These are phyloP conservation scores for Myrmecophaga tridactyla DNA, from an alignment of 2,113 vertebrate genomes.

Conservation along the genomic window DNA sequence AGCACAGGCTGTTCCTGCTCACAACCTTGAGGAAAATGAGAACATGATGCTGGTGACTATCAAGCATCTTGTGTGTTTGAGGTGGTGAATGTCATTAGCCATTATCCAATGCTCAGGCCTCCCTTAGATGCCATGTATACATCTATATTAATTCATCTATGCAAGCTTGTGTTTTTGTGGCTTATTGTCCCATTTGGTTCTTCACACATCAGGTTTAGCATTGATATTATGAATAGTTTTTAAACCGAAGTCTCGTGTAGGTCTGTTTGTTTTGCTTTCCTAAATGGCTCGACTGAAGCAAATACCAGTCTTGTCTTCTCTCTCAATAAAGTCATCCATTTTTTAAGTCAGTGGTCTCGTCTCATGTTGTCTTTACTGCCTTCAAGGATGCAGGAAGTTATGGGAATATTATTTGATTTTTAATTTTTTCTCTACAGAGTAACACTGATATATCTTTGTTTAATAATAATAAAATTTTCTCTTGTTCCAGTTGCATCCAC, in stretches of 20 bases:
- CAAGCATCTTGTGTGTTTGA: neutral
- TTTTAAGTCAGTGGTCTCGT: constrained; percentile 70
- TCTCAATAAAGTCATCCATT: constrained; percentile 83
- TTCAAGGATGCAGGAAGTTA: constrained; percentile 26
- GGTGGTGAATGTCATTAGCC: neutral
- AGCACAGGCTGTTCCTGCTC: constrained; percentile 16
- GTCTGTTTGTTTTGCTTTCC: constrained; percentile 77
- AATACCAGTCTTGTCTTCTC: constrained; percentile 75
- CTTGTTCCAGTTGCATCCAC: neutral
- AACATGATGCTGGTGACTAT: constrained; percentile 46
- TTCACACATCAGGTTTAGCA: constrained; percentile 77
- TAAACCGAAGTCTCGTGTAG: constrained; percentile 83
- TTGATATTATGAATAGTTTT: constrained; percentile 80
- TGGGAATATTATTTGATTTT: neutral
- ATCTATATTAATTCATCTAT: constrained; percentile 80
- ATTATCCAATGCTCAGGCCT: neutral
- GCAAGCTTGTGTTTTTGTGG: constrained; percentile 79
- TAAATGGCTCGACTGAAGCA: constrained; percentile 77
- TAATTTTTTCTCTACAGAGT: neutral
- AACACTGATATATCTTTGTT: neutral
- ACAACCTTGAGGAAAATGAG: neutral
- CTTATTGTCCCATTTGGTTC: constrained; percentile 62
- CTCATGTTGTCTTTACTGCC: constrained; percentile 11
- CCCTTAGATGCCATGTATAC: constrained; percentile 63
- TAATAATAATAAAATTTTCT: neutral